Evolutionary conservation across 1,140 invertebrate species (phyloP).

Genomic region (Amyelois transitella): DNA sequence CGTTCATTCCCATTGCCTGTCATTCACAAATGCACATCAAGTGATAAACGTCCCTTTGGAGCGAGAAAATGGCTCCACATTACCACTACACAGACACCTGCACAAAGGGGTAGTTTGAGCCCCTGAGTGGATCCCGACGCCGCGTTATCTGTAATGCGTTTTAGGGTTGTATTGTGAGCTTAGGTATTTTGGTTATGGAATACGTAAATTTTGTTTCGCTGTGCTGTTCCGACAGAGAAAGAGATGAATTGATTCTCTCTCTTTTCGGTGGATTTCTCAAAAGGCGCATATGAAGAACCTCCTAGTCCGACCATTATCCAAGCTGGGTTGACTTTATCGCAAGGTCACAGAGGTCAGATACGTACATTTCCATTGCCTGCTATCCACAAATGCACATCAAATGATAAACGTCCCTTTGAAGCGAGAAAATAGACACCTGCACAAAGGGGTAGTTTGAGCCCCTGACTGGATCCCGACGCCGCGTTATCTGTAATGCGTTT

Average conservation of each 20-base stretch:
- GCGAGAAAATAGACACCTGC: background rate
- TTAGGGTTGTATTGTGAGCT: background rate
- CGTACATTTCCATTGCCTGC: background rate
- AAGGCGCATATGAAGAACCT: too few relatives aligned
- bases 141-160: background rate
- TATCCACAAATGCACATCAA: background rate
- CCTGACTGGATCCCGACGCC: background rate
- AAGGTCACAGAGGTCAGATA: too few relatives aligned
- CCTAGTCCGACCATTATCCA: too few relatives aligned
- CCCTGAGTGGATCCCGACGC: background rate
- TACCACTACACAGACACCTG: background rate
- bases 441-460: background rate
- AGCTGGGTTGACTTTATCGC: too few relatives aligned
- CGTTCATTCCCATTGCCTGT: background rate
- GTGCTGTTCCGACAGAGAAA: too few relatives aligned
- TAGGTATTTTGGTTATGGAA: too few relatives aligned
- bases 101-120: background rate
- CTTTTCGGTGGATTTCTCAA: too few relatives aligned
- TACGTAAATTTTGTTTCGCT: too few relatives aligned
- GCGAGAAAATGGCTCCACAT: background rate
- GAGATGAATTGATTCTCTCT: too few relatives aligned
- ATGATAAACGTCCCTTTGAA: background rate
- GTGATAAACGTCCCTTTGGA: background rate
- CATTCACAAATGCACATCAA: background rate
- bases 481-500: background rate